Conservation (phyloP, 2,888 invertebrate genomes). For the Eutolmus rufibarbis region DNA sequence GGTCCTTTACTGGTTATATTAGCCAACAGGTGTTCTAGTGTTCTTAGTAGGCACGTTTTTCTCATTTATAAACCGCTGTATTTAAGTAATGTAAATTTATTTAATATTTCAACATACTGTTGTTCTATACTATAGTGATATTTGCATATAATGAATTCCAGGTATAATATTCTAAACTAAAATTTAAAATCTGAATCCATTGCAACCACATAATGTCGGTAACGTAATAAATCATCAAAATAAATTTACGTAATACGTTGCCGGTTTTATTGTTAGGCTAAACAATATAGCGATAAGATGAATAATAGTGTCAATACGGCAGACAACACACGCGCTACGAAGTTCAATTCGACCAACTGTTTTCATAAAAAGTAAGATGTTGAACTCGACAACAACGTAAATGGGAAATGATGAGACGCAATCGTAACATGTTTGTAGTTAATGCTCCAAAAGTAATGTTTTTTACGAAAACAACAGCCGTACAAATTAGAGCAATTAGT, state of each 20-base stretch:
- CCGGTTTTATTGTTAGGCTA: not conserved
- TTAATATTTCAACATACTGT: not conserved
- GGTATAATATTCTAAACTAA: not conserved
- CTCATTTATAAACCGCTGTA: too few species aligned
- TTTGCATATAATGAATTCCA: not conserved
- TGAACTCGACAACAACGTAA: not conserved
- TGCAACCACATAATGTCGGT: not conserved
- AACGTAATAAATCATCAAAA: not conserved
- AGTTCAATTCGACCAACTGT: not conserved
- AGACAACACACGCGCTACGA: not conserved
- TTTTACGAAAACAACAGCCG: not conserved
- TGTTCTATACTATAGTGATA: not conserved
- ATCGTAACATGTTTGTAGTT: not conserved
- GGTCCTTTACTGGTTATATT: not conserved
- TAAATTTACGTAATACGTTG: not conserved
- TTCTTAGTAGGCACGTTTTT: too few species aligned
- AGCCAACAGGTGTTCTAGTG: too few species aligned
- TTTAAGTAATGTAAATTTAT: too few species aligned
- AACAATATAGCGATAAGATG: not conserved
- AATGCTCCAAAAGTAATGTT: not conserved
- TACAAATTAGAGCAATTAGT: too few species aligned
- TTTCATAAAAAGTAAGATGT: not conserved
- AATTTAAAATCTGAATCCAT: not conserved
- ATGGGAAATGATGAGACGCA: not conserved
- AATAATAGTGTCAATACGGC: not conserved